A percentile compares a stretch with the other conserved stretches of the same genome.
These are phyloP conservation scores for Saccostrea cuccullata DNA, from an alignment of 1,140 invertebrate species.

Conservation along the genomic window DNA sequence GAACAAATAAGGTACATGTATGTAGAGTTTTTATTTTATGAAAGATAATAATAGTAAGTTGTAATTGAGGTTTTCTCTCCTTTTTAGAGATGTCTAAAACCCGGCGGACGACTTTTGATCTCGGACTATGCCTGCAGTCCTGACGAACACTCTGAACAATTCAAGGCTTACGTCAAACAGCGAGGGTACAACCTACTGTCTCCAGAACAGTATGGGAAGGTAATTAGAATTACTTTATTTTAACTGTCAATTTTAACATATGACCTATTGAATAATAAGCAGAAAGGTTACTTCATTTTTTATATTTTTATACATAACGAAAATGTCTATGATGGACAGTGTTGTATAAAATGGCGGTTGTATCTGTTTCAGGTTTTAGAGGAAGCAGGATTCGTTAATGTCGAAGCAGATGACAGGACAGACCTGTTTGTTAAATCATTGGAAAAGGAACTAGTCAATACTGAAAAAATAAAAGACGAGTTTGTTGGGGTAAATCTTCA, in stretches of 20 bases:
- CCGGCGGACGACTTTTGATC: constrained; percentile 82
- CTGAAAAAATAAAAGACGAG: constrained; percentile 78
- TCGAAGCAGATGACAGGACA: constrained; percentile 81
- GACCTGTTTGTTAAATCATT: constrained; percentile 81
- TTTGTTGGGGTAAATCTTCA: constrained; percentile 78
- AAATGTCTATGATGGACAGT: too few relatives aligned
- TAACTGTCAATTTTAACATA: too few relatives aligned
- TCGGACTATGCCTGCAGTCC: constrained; percentile 83
- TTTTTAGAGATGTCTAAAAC: constrained; percentile 80
- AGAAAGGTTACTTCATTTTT: too few relatives aligned
- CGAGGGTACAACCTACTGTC: constrained; percentile 82
- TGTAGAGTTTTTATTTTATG: too few relatives aligned
- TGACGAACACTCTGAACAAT: constrained; percentile 80
- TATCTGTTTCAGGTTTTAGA: constrained; percentile 73
- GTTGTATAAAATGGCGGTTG: too few relatives aligned
- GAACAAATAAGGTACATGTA: too few relatives aligned
- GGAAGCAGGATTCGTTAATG: constrained; percentile 80
- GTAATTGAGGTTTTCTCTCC: background rate
- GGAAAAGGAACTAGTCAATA: constrained; percentile 79
- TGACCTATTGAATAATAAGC: too few relatives aligned
- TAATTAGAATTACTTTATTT: constrained; percentile 61
- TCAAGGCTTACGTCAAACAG: constrained; percentile 81
- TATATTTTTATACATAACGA: too few relatives aligned
- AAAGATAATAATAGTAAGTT: too few relatives aligned
- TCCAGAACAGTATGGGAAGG: constrained; percentile 80